Evolutionary conservation across 2,797 vertebrate genomes (phyloP).

Genomic region (Enteromius unitaeniatus): DNA sequence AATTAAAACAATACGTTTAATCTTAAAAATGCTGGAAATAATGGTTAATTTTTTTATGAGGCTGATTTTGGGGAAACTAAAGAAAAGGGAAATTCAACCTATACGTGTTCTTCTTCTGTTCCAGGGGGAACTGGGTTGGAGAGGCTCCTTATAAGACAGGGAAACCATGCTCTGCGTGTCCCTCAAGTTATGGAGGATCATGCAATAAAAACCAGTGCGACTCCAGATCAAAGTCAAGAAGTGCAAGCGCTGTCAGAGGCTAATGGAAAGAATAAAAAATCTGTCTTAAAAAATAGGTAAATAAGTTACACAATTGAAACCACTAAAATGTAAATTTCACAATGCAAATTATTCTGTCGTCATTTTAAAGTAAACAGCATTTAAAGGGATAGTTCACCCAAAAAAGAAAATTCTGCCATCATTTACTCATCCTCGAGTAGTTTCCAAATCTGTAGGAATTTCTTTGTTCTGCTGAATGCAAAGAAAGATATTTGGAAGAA

Average conservation of each 20-base stretch:
- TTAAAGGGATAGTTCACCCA: too few species aligned
- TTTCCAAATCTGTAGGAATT: too few species aligned
- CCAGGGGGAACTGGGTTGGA: conserved; percentile 89
- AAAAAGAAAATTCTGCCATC: too few species aligned
- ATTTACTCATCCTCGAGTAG: too few species aligned
- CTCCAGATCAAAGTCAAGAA: conserved; percentile 73
- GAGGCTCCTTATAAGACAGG: conserved; percentile 87
- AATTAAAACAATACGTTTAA: background rate
- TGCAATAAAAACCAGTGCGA: conserved; percentile 88
- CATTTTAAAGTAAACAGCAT: background rate
- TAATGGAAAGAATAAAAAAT: background rate
- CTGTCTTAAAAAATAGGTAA: background rate
- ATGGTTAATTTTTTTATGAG: background rate
- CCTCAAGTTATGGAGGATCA: conserved; percentile 80
- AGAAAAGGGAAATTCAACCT: background rate
- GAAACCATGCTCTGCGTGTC: conserved; percentile 85
- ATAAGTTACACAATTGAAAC: background rate
- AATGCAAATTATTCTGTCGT: background rate
- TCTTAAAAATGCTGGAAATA: background rate
- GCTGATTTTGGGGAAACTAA: background rate
- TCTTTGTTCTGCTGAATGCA: too few species aligned
- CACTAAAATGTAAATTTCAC: conserved; percentile 18
- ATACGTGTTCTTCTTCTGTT: conserved; percentile 58
- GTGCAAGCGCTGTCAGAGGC: conserved; percentile 64
- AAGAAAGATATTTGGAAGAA: too few species aligned